Evolutionary conservation across 2,113 vertebrate genomes (phyloP), one percentile per base, ranked within the genome.

Genomic region (Chitala chitala): DNA sequence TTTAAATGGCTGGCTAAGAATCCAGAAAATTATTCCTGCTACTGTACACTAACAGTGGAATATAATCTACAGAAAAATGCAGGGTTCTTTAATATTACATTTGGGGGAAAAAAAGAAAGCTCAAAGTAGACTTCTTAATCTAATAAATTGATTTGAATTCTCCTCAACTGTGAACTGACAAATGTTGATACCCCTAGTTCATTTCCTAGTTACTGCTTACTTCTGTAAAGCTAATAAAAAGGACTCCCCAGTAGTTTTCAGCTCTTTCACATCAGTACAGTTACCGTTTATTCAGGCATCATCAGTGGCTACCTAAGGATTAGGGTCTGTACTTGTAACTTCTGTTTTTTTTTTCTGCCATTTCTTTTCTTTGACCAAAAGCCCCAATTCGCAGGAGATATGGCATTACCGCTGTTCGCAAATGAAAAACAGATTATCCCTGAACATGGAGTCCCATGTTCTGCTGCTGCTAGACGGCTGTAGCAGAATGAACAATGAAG

Each of bases 131-230:
- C 83, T 77, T 82, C 79, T 75, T 90, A 90, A 91, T 91, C 89
- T 89, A 88, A 91, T 90, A 89, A 90, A 91, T 87, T 90, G 89
- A 91, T 91, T 91, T 88, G 85, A 83, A 83, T 83, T 85, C 88
- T 89, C 89, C 88, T 85, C 82, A 90, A 89, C 87, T 89, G 88
- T 90, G 87, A 90, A 86, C 84, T 85, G 86, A 89, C 85, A 87
- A 87, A 86, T 81, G 85, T 74, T 22, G 78, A 36, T 71, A 65
- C 80, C 75, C 54, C 79, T 80, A 77, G 84, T 84, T 82, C 72
- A 22, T 69, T 82, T 78, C 72, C 78, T 74, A 54, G 55, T 68
- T 22, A 51, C 79, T 71, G 79, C 79, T 77, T 83, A 81, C 82
- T 78, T 78, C 75, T 74, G 78, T 73, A 58, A 75, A 58, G 75